Percentiles rank a stretch among this genome's conserved stretches.
Conservation (phyloP, 2,888 invertebrate genomes). For the Mechanitis mazaeus region DNA sequence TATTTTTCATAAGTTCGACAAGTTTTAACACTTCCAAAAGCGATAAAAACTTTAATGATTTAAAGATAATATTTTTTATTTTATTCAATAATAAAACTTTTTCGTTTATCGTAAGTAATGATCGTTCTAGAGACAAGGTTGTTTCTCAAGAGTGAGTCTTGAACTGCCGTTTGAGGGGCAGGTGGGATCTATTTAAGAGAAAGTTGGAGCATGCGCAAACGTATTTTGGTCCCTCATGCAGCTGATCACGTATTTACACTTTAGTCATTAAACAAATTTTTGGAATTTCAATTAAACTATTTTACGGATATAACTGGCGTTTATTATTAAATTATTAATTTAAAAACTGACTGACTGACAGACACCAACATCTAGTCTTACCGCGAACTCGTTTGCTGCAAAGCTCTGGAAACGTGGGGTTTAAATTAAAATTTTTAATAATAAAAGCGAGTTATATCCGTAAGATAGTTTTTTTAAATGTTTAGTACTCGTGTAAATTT, state of each 20-base stretch:
- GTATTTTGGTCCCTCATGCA: conserved; percentile 37
- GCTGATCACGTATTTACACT: conserved; percentile 38
- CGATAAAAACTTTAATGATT: conserved; percentile 31
- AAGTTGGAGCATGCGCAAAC: conserved; percentile 53
- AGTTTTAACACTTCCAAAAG: conserved; percentile 37
- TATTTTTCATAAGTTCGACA: conserved; percentile 61
- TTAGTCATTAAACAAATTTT: too few species aligned
- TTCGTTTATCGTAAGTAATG: conserved; percentile 39
- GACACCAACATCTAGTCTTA: too few species aligned
- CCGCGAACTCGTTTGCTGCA: too few species aligned
- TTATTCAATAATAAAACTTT: conserved; percentile 50
- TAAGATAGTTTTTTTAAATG: too few species aligned
- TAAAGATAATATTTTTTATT: conserved; percentile 19
- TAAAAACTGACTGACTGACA: too few species aligned
- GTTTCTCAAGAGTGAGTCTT: conserved; percentile 45
- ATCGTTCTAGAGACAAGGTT: conserved; percentile 36
- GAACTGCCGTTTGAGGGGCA: conserved; percentile 49
- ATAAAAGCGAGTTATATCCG: too few species aligned
- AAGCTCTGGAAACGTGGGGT: too few species aligned
- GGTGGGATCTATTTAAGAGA: conserved; percentile 46
- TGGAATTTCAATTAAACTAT: too few species aligned
- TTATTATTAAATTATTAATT: too few species aligned
- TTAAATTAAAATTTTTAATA: too few species aligned
- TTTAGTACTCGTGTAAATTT: too few species aligned
- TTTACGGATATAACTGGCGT: too few species aligned